Percentiles rank a stretch among this genome's conserved stretches.
Evolutionary conservation across 2,113 vertebrate genomes (phyloP).

Genomic region (Sprattus sprattus): DNA sequence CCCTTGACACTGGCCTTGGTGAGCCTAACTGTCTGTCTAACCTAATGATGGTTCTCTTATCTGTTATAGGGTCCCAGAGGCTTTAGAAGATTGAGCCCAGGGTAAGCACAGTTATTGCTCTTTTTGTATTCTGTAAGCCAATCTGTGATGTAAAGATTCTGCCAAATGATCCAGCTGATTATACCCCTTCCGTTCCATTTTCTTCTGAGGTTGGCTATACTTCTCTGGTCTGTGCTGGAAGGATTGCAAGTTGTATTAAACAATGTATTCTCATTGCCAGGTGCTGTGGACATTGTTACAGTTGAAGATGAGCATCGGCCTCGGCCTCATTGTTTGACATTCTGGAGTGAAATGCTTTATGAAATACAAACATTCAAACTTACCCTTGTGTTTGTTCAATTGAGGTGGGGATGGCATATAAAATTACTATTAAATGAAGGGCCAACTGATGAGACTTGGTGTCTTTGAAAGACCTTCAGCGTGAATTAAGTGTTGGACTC

Average conservation of each 20-base stretch:
- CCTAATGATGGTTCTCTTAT: neutral
- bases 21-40: too few relatives aligned
- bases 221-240: neutral
- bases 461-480: too few relatives aligned
- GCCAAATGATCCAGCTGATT: slow-evolving; percentile 79
- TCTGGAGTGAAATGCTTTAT: too few relatives aligned
- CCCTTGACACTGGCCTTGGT: neutral
- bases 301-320: too few relatives aligned
- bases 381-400: too few relatives aligned
- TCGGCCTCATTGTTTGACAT: too few relatives aligned
- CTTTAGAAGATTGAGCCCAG: neutral
- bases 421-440: too few relatives aligned
- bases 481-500: too few relatives aligned
- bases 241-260: neutral
- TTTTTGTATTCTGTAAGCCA: too few relatives aligned
- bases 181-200: slow-evolving; percentile 72
- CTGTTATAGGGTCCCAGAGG: neutral
- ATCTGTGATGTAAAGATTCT: slow-evolving; percentile 52
- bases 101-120: neutral
- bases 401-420: too few relatives aligned
- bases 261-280: neutral
- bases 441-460: too few relatives aligned
- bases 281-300: neutral
- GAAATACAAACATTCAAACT: too few relatives aligned
- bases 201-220: slow-evolving; percentile 60